Percentiles rank a stretch among this genome's conserved stretches.
Conservation (phyloP, 2,113 vertebrate species). For the Grammomys surdaster region DNA sequence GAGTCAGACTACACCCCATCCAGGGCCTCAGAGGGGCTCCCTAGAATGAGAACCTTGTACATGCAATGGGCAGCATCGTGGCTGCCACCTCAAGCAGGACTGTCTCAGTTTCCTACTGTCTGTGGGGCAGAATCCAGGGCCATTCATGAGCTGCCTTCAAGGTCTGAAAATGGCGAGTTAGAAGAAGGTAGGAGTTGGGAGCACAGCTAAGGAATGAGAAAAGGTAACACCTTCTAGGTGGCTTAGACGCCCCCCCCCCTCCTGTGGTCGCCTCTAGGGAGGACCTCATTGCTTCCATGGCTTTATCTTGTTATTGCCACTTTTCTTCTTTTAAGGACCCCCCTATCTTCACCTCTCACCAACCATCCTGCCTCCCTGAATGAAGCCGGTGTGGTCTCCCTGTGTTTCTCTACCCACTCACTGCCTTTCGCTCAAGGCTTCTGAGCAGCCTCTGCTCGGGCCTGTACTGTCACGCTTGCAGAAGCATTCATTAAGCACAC, state of each 20-base stretch:
- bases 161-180: background rate
- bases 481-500: background rate
- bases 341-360: background rate
- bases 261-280: background rate
- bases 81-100: background rate
- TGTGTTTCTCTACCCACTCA: background rate
- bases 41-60: background rate
- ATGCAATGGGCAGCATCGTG: accelerated
- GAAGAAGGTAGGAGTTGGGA: background rate
- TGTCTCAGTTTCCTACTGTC: background rate
- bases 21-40: background rate
- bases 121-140: background rate
- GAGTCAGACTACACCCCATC: background rate
- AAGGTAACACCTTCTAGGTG: background rate
- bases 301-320: background rate
- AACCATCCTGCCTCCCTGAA: background rate
- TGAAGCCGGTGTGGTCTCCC: background rate
- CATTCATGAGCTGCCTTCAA: background rate
- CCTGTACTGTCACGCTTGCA: background rate
- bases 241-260: background rate
- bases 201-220: background rate
- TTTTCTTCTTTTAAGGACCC: background rate
- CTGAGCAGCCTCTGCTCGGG: background rate
- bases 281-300: background rate
- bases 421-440: background rate